These are phyloP conservation scores for Drosophila kuntzei DNA, from an alignment of 2,888 invertebrate genomes.

Conservation along the genomic window DNA sequence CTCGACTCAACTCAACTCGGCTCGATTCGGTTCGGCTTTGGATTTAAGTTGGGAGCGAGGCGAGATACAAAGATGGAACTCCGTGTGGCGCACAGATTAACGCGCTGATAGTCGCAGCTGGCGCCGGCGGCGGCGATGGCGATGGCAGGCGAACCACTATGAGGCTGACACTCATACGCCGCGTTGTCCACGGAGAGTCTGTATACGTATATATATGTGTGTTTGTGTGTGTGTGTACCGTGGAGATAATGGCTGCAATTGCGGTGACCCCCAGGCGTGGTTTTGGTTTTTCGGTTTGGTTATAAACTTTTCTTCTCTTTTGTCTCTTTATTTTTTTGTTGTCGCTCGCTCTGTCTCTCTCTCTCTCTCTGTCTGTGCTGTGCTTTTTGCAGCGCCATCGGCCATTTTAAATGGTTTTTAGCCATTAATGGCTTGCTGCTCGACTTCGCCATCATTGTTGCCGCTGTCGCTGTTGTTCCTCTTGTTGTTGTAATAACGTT, in stretches of 20 bases:
- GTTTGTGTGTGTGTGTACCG: conserved; percentile 52
- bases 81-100: conserved; percentile 67
- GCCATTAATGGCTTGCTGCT: conserved; percentile 71
- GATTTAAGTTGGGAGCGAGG: conserved; percentile 27
- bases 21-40: conserved; percentile 29
- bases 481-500: conserved; percentile 76
- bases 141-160: conserved; percentile 36
- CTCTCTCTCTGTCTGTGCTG: conserved; percentile 12
- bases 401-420: conserved; percentile 77
- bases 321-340: conserved; percentile 36
- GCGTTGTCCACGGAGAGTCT: conserved; percentile 35
- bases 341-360: conserved; percentile 12
- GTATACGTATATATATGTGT: conserved; percentile 15
- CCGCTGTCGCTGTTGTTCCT: conserved; percentile 8
- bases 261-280: conserved; percentile 80
- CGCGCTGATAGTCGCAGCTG: conserved; percentile 72
- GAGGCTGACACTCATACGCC: conserved; percentile 68
- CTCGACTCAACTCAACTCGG: conserved; percentile 14
- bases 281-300: conserved; percentile 77
- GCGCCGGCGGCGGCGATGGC: conserved; percentile 65
- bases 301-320: conserved; percentile 74
- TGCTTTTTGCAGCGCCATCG: conserved; percentile 65
- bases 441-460: conserved; percentile 31
- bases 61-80: conserved; percentile 63
- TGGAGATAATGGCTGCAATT: conserved; percentile 81